Base-by-base conservation (phyloP, 2,113 vertebrate genomes). In the Asarcornis scutulata region DNA sequence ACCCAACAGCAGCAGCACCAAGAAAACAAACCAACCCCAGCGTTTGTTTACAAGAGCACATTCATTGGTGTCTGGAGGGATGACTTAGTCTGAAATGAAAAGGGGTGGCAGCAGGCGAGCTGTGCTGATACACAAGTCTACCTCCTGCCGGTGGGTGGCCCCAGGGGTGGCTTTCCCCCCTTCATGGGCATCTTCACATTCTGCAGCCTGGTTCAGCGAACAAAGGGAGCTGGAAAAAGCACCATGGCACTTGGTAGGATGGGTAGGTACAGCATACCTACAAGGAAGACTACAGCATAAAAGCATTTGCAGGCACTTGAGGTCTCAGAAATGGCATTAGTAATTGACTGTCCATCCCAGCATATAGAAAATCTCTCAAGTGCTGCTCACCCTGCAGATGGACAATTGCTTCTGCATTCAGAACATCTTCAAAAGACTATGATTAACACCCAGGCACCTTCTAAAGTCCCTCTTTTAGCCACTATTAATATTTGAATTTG, bases 1-100 rank as follows among this genome's bases (percentile, higher is more conserved):
- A 83, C 79, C 38, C 46, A 89, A 78, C 25, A 75, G 73, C 83
- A 93, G n/a, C 34, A 92, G 25, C 50, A 44, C 1, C 67, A 84
- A 9, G 60, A 83, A 52, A 78, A 46, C 77, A 64, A 40, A 88
- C 68, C 40, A 80, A 38, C 53, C 44, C 83, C 58, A 36, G 48
- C 86, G 38, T 92, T 83, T 95, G 84, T 86, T 95, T 94, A 89
- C 66, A 82, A 76, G 83, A 92, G 40, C 40, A 53, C 74, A 82
- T 87, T 93, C 77, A 76, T 21, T 63, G 31, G 56, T 84, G 81
- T 87, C 86, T 75, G 58, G 81, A 80, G 74, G 44, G 9, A 48
- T 94, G 81, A 66, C 42, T 92, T 81, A 85, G 59, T 66, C 77
- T 73, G 56, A 91, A 93, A 84, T 52, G 17, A 91, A 93, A 79